Evolutionary conservation across 1,140 invertebrate species (phyloP).

Genomic region (Drosophila ambigua): DNA sequence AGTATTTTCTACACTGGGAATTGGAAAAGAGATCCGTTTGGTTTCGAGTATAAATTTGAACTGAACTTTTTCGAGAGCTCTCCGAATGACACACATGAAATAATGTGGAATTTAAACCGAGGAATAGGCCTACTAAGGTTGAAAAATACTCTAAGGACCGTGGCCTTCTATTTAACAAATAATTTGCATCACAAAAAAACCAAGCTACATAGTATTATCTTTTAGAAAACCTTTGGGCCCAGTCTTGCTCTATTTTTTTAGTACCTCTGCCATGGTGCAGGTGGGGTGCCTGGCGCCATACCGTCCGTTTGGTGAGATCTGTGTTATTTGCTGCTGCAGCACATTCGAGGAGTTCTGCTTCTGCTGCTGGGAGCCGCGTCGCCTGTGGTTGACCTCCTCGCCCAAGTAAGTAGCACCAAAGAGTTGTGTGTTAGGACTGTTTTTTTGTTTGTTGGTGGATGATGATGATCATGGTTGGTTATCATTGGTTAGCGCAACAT

Average conservation of each 20-base stretch:
- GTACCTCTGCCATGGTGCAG: slow-evolving; percentile 88
- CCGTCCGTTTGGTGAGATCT: slow-evolving; percentile 84
- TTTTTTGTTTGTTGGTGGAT: slow-evolving; percentile 13
- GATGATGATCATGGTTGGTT: slow-evolving; percentile 47
- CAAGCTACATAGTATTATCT: no score
- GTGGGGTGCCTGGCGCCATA: slow-evolving; percentile 87
- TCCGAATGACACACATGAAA: background rate
- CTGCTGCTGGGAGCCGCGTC: slow-evolving; percentile 42
- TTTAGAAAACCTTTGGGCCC: background rate
- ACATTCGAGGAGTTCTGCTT: slow-evolving; percentile 25
- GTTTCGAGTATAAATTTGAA: slow-evolving; percentile 54
- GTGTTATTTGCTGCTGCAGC: slow-evolving; percentile 70
- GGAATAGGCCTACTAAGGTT: slow-evolving; percentile 14
- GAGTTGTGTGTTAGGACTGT: slow-evolving; percentile 83
- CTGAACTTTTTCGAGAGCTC: slow-evolving; percentile 19
- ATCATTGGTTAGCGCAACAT: slow-evolving; percentile 56
- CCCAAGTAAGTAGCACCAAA: slow-evolving; percentile 82
- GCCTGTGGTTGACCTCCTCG: slow-evolving; percentile 65
- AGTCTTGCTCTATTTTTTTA: slow-evolving; percentile 13
- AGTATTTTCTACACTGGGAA: slow-evolving; percentile 30
- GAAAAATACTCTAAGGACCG: background rate
- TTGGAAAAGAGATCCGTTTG: slow-evolving; percentile 39
- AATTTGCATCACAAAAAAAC: background rate
- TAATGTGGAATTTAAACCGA: background rate
- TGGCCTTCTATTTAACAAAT: background rate